Base-by-base conservation (phyloP, 30 jellyfish, hydroid and myxozoan species). In the Catostylus mosaicus region DNA sequence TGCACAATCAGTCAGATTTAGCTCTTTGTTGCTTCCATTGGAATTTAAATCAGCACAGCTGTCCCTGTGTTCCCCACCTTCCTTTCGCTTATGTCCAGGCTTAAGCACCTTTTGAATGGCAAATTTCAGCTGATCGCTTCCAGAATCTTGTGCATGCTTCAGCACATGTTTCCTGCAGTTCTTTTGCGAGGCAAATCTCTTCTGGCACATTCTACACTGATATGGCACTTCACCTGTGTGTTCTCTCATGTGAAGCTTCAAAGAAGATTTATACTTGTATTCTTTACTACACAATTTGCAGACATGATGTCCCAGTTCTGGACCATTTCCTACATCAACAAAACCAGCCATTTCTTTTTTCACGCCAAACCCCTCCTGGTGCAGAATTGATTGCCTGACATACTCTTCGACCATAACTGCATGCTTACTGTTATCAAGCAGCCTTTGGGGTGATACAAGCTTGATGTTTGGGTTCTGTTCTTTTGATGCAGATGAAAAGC, bases 141-240 rank as follows among this genome's bases (percentile, higher is more conserved):
- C 34, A 27, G 86, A 51, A 29, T 75, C 86, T 30, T 30, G 30
- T 56, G 46, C 86, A 31, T 75, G 86, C 24, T 24, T 52, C 62
- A 75, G 30, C 9, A 75, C 86, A 75, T 75, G 86, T 32, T 75
- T 52, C 1, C 86, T 56, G 37, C 86, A 75, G 30, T 34, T 11
- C 52, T 29, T 75, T n/a, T 57, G 65, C 6, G 47, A 5, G 1
- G 56, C 46, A 65, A 81, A 81, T 24, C 76, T 68, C 29, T 81
- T 30, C 78, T n/a, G 31, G 46, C 91, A 81, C 5, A 81, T 73
- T 4, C 64, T 67, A 56, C 91, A 81, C 30, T 81, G 75, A 40
- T 81, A 81, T 11, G 90, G 90, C 65, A 50, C 18, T 32, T 65
- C 90, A 9, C 82, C 81, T 1, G 88, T 77, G 67, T 77, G 88